Evolutionary conservation across 2,888 invertebrate species (phyloP), one percentile per base, ranked within the genome.

Genomic region (Aquatica leii): DNA sequence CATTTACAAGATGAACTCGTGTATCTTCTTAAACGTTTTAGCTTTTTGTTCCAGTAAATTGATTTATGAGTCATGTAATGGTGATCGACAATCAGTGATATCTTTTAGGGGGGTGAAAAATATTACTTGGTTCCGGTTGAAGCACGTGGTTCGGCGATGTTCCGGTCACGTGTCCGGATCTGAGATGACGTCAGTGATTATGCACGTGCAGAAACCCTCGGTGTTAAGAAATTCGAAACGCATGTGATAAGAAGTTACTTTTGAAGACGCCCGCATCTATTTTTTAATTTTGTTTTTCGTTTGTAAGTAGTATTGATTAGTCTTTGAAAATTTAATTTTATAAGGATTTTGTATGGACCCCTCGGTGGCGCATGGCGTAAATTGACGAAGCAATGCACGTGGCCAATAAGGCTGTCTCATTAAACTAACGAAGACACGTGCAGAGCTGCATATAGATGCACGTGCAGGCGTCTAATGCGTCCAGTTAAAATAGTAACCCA

Each of bases 111-210:
- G 67, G 70, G 67, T 68, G 70, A 66, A 71, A 74, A 73, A 75
- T 75, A 75, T 69, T 68, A 71, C 73, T 75, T 73, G 69, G 76
- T 76, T 79, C 78, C 79, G 78, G 78, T 46, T 73, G 62, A 56
- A 61, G 66, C 78, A 77, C 77, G 76, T 76, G 77, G 65, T 75
- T 73, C 60, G 59, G 64, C 74, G 75, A 77, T 77, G 78, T 78
- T 79, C 78, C 78, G 78, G 78, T 77, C 80, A 79, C 79, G 80
- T 78, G 80, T 73, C 79, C 78, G 77, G 78, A 78, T 77, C 72
- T 69, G 62, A 60, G 63, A 43, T 66, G 67, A 67, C 69, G 70
- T 72, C 72, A 71, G 58, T 69, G 68, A 71, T 70, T 63, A 66
- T 65, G 63, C 71, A 72, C 69, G 72, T 68, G 69, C 59, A 67